Evolutionary conservation across 2,113 vertebrate species (phyloP).

Genomic region (Hippocampus comes): DNA sequence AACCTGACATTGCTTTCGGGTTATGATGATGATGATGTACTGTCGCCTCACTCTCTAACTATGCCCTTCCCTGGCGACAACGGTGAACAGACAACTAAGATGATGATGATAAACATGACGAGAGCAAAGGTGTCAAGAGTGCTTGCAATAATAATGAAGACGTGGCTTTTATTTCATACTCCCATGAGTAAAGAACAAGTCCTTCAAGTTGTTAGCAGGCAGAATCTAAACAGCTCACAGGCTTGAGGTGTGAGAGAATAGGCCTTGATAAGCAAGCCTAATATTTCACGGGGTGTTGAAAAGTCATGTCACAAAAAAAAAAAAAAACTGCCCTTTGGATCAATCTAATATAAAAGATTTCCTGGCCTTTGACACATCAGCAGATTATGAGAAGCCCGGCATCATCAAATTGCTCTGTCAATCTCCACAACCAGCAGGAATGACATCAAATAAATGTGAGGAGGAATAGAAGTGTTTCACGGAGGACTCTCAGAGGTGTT

Average conservation of each 20-base stretch:
- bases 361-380: slow-evolving; percentile 57
- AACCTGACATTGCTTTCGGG: slow-evolving; percentile 22
- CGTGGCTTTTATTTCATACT: background rate
- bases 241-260: slow-evolving; percentile 2
- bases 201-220: background rate
- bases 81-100: slow-evolving; percentile 16
- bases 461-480: slow-evolving; percentile 26
- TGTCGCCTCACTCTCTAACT: slow-evolving; percentile 17
- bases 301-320: slow-evolving; percentile 11
- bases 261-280: slow-evolving; percentile 17
- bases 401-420: slow-evolving; percentile 74
- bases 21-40: slow-evolving; percentile 44
- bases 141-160: background rate
- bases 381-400: slow-evolving; percentile 63
- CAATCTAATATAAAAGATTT: slow-evolving; percentile 64
- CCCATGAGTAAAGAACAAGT: background rate
- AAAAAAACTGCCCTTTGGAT: slow-evolving; percentile 32
- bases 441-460: slow-evolving; percentile 39
- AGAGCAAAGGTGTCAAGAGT: background rate
- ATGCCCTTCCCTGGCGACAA: slow-evolving; percentile 27
- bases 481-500: background rate
- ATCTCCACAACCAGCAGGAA: slow-evolving; percentile 62
- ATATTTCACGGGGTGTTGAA: slow-evolving; percentile 17
- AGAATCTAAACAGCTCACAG: slow-evolving; percentile 3
- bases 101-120: slow-evolving; percentile 15